Base-by-base conservation (phyloP, 1,140 invertebrate genomes). In the Aphis craccivora region DNA sequence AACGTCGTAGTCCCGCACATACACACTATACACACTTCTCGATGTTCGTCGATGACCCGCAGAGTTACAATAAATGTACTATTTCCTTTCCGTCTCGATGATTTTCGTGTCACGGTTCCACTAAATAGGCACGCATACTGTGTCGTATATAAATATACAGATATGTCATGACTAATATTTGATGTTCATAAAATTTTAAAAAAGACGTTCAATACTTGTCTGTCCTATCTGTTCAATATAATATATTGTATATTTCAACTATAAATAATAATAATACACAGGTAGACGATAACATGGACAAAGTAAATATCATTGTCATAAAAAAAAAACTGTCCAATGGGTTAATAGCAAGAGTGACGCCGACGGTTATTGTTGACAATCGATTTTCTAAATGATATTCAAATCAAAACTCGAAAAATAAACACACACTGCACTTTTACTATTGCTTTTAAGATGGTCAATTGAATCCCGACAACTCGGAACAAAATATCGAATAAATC, bases 61-160 rank as follows among this genome's bases (percentile, higher is more conserved):
- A 22, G 81, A 23, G 84, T 45, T n/a, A 30, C 40, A 86, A 3
- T 84, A 84, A 25, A 30, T 14, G 43, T 55, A 43, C 7, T 48
- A 76, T 55, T 67, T 91, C 60, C 40, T 91, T 91, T 91, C 90
- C 90, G 11, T 48, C 30, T 76, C 90, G 37, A 91, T 22, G 60
- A 14, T 76, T 91, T 76, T 76, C 4, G 18, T 76, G 43, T 91
- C 90, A 81, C 30, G 60, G 60, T 91, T 20, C 43, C 11, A 43
- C 89, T 22, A 30, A 35, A 35, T 37, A 51, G n/a, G 60, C 30
- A 76, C 14, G 22, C 51, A 48, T 22, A 40, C 88, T 22, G 30
- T 51, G 48, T 90, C 48, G 40, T 51, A 9, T 35, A 22, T 35
- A 67, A 43, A 23, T 2, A 60, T 23, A 25, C 35, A 37, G 9